Conservation (phyloP, 2,113 vertebrate species). For the Daubentonia madagascariensis region DNA sequence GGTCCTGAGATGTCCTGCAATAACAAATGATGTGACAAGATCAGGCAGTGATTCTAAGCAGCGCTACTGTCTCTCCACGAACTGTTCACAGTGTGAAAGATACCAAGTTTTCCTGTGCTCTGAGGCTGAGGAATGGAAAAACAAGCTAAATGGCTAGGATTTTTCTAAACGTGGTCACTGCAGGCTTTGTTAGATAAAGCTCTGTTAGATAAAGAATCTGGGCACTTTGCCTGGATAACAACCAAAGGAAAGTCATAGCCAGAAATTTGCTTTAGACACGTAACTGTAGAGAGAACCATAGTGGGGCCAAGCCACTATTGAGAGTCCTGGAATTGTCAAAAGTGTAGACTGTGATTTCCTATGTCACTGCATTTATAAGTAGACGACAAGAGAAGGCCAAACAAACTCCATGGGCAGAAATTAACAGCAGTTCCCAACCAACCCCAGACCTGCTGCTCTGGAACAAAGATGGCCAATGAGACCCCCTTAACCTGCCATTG, state of each 20-base stretch:
- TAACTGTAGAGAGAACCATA: neutral
- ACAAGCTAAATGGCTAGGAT: neutral
- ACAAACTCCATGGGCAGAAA: neutral
- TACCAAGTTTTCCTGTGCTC: accelerated
- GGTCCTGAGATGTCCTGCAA: accelerated
- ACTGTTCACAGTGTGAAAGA: neutral
- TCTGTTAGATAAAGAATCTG: neutral
- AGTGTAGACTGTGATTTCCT: neutral
- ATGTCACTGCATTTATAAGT: neutral
- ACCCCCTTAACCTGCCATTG: neutral
- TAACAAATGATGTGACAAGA: neutral
- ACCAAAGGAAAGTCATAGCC: neutral
- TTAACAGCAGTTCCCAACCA: neutral
- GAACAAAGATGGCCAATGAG: neutral
- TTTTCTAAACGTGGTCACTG: neutral
- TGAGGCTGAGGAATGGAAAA: neutral
- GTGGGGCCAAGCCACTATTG: neutral
- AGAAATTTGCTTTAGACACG: neutral
- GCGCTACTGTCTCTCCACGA: neutral
- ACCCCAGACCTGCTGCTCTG: neutral
- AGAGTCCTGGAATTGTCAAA: neutral
- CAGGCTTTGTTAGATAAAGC: neutral
- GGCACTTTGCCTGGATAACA: neutral
- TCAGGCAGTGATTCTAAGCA: neutral
- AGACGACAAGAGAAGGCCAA: neutral